A percentile compares a stretch with the other conserved stretches of the same genome.
These are phyloP conservation scores for Odontocolon sp. DNA, from an alignment of 2,888 invertebrate species.

Conservation along the genomic window DNA sequence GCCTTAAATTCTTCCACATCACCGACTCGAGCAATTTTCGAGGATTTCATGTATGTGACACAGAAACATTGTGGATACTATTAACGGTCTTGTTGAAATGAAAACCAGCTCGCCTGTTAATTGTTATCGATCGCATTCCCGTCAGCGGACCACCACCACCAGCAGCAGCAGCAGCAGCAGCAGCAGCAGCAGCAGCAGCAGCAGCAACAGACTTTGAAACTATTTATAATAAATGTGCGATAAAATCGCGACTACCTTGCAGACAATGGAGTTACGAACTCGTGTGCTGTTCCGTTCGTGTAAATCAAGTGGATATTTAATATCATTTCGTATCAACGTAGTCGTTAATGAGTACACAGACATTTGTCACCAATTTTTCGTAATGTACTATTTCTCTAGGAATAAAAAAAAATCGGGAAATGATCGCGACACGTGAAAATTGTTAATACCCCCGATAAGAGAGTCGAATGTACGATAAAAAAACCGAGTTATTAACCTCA, in stretches of 20 bases:
- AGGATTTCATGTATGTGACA: neutral
- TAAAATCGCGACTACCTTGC: constrained; percentile 24
- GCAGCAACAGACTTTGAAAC: neutral
- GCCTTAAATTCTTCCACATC: neutral
- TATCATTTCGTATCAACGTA: neutral
- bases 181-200: neutral
- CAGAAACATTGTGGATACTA: neutral
- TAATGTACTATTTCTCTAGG: too few species aligned
- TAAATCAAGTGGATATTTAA: constrained; percentile 13
- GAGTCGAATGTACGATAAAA: too few species aligned
- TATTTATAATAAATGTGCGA: constrained; percentile 32
- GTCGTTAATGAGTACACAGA: neutral
- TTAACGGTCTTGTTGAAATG: constrained; percentile 19
- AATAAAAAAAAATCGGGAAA: too few species aligned
- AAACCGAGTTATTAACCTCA: too few species aligned
- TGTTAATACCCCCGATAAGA: too few species aligned
- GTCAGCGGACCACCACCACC: neutral
- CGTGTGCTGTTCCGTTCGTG: neutral
- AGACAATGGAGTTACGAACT: constrained; percentile 10
- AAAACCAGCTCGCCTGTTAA: constrained; percentile 1
- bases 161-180: too few species aligned
- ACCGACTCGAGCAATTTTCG: neutral
- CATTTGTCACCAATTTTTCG: neutral
- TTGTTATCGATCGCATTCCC: constrained; percentile 27
- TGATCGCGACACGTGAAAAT: too few species aligned